Conservation (phyloP, 2,888 invertebrate genomes). For the Andrena hattorfiana region DNA sequence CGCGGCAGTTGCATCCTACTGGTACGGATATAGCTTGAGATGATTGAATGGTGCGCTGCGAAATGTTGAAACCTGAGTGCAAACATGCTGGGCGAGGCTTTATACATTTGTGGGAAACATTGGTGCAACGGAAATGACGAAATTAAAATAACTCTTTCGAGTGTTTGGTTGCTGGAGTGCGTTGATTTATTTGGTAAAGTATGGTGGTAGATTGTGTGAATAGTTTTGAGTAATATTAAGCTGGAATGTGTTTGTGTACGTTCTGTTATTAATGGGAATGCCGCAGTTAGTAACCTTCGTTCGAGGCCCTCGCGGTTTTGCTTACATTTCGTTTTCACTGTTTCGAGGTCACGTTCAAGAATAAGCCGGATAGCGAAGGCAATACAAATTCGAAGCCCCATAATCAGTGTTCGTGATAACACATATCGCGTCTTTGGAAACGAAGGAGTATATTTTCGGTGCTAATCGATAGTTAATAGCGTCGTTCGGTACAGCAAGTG, state of each 20-base stretch:
- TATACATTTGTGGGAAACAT: too few species aligned
- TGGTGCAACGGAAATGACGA: too few species aligned
- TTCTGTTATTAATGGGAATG: not conserved
- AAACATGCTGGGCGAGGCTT: not conserved
- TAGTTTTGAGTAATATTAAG: too few species aligned
- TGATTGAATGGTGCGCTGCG: not conserved
- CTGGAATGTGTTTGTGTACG: too few species aligned
- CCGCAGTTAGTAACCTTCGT: not conserved
- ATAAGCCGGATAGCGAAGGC: not conserved
- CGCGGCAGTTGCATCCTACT: not conserved
- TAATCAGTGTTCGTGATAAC: constrained; percentile 5
- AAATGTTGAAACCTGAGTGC: not conserved
- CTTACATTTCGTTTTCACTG: not conserved
- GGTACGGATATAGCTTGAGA: not conserved
- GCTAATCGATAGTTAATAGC: not conserved
- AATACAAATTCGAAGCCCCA: not conserved
- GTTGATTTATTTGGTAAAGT: too few species aligned
- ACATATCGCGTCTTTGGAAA: not conserved
- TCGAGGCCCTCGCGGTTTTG: not conserved
- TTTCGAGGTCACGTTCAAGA: not conserved
- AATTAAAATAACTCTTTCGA: too few species aligned
- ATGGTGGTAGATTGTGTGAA: too few species aligned
- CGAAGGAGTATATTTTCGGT: not conserved
- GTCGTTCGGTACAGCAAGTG: not conserved
- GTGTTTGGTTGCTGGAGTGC: too few species aligned